Percentiles rank a stretch among this genome's conserved stretches.
phyloP scores from a whole-genome alignment of 2,113 vertebrate genomes.

The Athene cunicularia region DNA sequence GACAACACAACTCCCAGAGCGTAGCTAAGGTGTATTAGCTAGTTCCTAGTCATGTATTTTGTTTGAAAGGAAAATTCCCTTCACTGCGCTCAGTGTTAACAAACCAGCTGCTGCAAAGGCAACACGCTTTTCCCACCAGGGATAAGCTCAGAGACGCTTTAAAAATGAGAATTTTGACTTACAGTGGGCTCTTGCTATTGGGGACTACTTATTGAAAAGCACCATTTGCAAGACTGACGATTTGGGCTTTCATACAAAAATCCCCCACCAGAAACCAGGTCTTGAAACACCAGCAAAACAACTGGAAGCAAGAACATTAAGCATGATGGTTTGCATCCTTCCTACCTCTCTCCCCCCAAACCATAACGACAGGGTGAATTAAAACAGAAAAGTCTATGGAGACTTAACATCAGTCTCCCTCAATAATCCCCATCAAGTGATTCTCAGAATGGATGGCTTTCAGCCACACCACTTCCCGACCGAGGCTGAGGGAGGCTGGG shows the following conservation, averaged over 20 bases:
- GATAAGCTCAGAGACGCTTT: slow-evolving; percentile 23
- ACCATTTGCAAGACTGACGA: slow-evolving; percentile 34
- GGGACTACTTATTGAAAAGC: slow-evolving; percentile 26
- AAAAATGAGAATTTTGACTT: slow-evolving; percentile 46
- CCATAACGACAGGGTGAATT: neutral
- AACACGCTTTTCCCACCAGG: neutral
- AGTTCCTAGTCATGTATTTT: slow-evolving; percentile 10
- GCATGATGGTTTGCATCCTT: neutral
- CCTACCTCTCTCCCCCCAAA: neutral
- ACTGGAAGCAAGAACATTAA: neutral
- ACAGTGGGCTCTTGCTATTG: neutral
- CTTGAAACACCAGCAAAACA: slow-evolving; percentile 31
- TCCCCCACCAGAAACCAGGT: neutral
- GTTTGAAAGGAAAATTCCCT: slow-evolving; percentile 37
- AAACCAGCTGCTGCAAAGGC: neutral
- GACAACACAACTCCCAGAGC: neutral
- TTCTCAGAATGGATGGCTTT: neutral
- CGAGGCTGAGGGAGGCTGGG: neutral
- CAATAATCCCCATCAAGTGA: neutral
- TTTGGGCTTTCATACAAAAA: neutral
- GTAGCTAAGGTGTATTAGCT: neutral
- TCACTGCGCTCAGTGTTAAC: neutral
- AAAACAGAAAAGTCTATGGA: neutral
- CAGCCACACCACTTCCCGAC: neutral
- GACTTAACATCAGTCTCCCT: neutral